Evolutionary conservation across 2,113 vertebrate species (phyloP), one percentile per base, ranked within the genome.

Genomic region (Romanogobio albipinnatus): DNA sequence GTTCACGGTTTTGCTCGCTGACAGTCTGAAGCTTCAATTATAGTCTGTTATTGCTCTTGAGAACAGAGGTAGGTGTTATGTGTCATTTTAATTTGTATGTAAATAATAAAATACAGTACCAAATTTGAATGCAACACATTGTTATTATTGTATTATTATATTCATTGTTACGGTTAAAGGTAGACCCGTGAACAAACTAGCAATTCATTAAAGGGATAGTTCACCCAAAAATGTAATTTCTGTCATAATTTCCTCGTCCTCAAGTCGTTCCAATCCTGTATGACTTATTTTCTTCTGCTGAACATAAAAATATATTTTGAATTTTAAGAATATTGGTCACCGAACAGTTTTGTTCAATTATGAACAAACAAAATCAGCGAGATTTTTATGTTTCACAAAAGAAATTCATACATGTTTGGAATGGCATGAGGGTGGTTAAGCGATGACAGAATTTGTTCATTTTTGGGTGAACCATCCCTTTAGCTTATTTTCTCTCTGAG

Each of bases 1-100:
- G 19, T 33, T 39, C 3, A 11, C 75, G 75, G 51, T 76, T 58
- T 58, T 11, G 1, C 47, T 74, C 11, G 3, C 14, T 49, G 9
- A 47, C 71, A 4, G 15, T 33, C 7, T 66, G 53, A 61, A n/a
- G 68, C 19, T 15, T 13, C n/a, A 9, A 22, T 15, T 51, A 51
- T 24, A 9, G 74, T 76, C 47, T 76, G 11, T 43, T 5, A 9
- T 3, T 43, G 19, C 33, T 22, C 56, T 56, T 76, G 24, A 24
- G 11, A 59, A 43, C 76, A 59, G 76, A 58, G 76, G 56, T 78
- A 39, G 5, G 76, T 58, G 56, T 45, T 45, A 61, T 61, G 10
- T 24, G 7, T 24, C 2, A 45, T 45, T 61, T 58, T n/a, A 71
- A 71, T 43, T 39, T 36, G 39, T 1, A 71, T n/a, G 39, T 45